Conservation (phyloP, 1,140 invertebrate genomes). For the Mya arenaria region DNA sequence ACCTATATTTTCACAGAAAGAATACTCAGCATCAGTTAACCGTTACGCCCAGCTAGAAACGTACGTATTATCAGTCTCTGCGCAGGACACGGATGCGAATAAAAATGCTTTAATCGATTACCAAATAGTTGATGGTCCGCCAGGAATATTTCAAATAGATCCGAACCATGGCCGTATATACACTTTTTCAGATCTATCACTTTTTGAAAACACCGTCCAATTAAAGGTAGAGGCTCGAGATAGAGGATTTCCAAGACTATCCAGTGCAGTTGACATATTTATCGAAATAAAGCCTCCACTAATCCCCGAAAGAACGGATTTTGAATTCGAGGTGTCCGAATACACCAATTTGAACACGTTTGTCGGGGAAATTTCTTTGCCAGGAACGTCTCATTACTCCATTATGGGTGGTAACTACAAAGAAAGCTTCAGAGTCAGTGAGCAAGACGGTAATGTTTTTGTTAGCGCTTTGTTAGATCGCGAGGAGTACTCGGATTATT, state of each 20-base stretch:
- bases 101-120: conserved; percentile 25
- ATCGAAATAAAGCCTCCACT: conserved; percentile 31
- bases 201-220: not conserved
- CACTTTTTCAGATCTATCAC: conserved; percentile 31
- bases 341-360: conserved; percentile 37
- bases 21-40: conserved; percentile 2
- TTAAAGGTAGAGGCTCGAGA: conserved; percentile 9
- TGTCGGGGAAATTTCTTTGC: not conserved
- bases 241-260: conserved; percentile 24
- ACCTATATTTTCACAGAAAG: conserved; percentile 17
- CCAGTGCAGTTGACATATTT: not conserved
- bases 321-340: conserved; percentile 46
- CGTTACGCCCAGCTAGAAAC: conserved; percentile 16
- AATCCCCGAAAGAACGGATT: conserved; percentile 11
- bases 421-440: conserved; percentile 24
- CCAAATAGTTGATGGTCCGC: conserved; percentile 13
- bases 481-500: conserved; percentile 31
- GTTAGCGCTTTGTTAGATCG: conserved; percentile 20
- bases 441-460: conserved; percentile 35
- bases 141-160: conserved; percentile 45
- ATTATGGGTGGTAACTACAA: conserved; percentile 46
- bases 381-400: not conserved
- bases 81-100: conserved; percentile 13
- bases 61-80: conserved; percentile 5
- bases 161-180: conserved; percentile 16